These are phyloP conservation scores for Pollimyrus isidori DNA, from an alignment of 2,113 vertebrate genomes.

Conservation along the genomic window DNA sequence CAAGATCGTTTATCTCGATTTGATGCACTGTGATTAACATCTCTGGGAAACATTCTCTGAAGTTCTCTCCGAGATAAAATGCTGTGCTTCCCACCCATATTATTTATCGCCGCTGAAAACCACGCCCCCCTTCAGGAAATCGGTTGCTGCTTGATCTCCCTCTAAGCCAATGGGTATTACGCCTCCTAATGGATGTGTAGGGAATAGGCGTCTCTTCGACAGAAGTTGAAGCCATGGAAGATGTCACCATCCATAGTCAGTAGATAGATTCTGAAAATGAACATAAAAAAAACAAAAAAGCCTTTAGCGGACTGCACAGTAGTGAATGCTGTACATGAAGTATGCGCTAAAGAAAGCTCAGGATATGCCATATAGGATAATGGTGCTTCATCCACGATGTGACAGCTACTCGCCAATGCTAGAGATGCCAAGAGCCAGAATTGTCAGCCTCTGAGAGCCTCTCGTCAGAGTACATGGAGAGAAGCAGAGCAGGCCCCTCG, in stretches of 20 bases:
- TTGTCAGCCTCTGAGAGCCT: background rate
- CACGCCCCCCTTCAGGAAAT: conserved; percentile 21
- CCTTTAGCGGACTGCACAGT: background rate
- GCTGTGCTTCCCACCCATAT: conserved; percentile 38
- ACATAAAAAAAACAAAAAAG: background rate
- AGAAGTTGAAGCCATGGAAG: background rate
- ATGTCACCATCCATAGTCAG: background rate
- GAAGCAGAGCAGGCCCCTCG: background rate
- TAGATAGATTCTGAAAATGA: background rate
- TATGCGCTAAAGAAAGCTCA: background rate
- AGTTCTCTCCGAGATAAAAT: conserved; percentile 54
- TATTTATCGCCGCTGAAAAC: conserved; percentile 10
- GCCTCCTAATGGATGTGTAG: conserved; percentile 40
- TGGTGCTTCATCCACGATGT: background rate
- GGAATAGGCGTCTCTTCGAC: conserved; percentile 24
- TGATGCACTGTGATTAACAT: conserved; percentile 60
- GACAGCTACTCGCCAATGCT: background rate
- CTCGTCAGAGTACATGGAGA: background rate
- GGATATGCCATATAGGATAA: background rate
- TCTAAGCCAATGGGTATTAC: conserved; percentile 44
- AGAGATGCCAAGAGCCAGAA: background rate
- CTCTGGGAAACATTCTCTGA: conserved; percentile 52
- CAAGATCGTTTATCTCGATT: conserved; percentile 60
- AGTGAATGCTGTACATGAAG: background rate
- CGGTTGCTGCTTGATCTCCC: conserved; percentile 18